phyloP scores from a whole-genome alignment of 2,113 vertebrate genomes.

The Aspiorhynchus laticeps region DNA sequence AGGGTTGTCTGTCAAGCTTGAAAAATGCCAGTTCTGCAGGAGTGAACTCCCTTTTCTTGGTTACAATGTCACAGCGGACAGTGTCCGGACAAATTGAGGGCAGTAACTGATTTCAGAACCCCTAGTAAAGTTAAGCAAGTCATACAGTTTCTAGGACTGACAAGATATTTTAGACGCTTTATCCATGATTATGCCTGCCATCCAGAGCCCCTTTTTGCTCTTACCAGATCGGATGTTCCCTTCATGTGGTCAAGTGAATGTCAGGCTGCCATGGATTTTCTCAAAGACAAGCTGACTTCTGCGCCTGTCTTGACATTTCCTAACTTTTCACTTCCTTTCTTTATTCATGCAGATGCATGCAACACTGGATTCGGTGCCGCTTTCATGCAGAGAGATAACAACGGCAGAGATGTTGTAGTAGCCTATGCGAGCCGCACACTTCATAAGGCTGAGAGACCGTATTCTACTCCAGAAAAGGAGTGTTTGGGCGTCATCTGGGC shows the following conservation, averaged over 20 bases:
- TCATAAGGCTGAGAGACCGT: slow-evolving; percentile 11
- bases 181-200: background rate
- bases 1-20: background rate
- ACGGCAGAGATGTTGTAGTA: background rate
- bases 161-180: background rate
- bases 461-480: background rate
- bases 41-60: background rate
- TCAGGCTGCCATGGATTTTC: background rate
- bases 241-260: background rate
- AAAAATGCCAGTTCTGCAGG: no score
- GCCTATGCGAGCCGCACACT: slow-evolving; percentile 4
- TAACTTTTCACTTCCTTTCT: slow-evolving; percentile 24
- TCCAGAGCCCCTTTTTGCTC: background rate
- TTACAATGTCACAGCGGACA: background rate
- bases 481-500: slow-evolving; percentile 41
- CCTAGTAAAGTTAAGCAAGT: background rate
- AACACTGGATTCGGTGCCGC: background rate
- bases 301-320: slow-evolving; percentile 9
- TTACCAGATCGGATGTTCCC: background rate
- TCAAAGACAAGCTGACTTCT: slow-evolving; percentile 5
- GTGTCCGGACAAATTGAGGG: background rate
- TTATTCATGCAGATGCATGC: slow-evolving; percentile 17
- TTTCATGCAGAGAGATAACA: slow-evolving; percentile 18
- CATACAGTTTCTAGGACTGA: background rate
- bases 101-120: background rate